phyloP scores from a whole-genome alignment of 2,888 invertebrate species.

The Ophonus ardosiacus region DNA sequence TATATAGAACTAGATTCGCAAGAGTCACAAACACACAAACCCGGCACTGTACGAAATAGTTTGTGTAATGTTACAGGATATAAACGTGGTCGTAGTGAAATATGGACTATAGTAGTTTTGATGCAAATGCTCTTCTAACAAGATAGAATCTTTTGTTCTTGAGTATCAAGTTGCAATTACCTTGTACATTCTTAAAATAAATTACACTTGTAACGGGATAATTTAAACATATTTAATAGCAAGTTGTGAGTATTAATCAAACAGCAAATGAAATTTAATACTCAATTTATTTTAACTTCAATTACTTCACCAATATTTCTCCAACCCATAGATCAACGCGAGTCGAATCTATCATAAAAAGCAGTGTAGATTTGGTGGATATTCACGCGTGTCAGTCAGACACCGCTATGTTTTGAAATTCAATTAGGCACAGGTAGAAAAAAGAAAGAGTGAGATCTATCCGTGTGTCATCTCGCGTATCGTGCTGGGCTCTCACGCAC shows the following conservation, averaged over 20 bases:
- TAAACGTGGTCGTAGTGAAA: background rate
- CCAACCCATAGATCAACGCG: conserved; percentile 12
- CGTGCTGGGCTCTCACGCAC: conserved; percentile 42
- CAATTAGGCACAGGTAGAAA: conserved; percentile 37
- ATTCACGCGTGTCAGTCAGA: conserved; percentile 46
- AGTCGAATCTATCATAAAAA: conserved; percentile 28
- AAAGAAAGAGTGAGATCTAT: conserved; percentile 30
- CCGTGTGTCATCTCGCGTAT: conserved; percentile 26
- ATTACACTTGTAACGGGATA: conserved; percentile 14
- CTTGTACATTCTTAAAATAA: conserved; percentile 21
- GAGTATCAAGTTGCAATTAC: conserved; percentile 35
- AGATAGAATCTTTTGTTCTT: conserved; percentile 23
- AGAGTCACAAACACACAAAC: no score
- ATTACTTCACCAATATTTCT: conserved; percentile 16
- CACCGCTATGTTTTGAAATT: conserved; percentile 55
- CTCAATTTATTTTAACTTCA: conserved; percentile 1
- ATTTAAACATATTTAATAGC: conserved; percentile 40
- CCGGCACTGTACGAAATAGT: background rate
- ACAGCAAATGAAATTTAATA: background rate
- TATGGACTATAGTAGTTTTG: conserved; percentile 1
- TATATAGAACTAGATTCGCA: no score
- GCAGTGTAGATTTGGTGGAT: conserved; percentile 24
- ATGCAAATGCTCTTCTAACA: conserved; percentile 1
- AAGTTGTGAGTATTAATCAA: conserved; percentile 20
- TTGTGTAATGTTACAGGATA: conserved; percentile 3